phyloP scores from a whole-genome alignment of 2,888 invertebrate genomes.

The Seladonia tumulorum region DNA sequence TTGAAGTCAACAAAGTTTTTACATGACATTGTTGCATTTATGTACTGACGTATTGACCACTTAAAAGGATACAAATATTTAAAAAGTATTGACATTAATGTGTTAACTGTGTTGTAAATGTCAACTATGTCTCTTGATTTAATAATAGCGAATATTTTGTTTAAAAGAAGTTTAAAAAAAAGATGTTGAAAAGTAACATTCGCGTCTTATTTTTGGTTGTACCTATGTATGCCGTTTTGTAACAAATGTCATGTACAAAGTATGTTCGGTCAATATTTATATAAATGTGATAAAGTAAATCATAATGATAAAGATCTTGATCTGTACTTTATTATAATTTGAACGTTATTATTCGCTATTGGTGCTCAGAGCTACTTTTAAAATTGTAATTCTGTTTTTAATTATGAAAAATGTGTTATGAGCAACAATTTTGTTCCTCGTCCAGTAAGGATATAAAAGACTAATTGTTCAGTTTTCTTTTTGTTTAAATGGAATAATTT shows the following conservation, averaged over 20 bases:
- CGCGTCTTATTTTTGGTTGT: conserved; percentile 4
- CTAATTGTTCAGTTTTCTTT: conserved; percentile 34
- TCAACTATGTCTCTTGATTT: conserved; percentile 4
- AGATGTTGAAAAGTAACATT: conserved; percentile 15
- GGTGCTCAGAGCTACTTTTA: conserved; percentile 57
- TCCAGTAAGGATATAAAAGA: conserved; percentile 31
- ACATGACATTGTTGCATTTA: conserved; percentile 63
- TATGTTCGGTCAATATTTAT: conserved; percentile 50
- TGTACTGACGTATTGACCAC: conserved; percentile 24
- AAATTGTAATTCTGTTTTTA: conserved; percentile 39
- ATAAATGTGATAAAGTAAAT: conserved; percentile 60
- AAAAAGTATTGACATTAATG: conserved; percentile 3
- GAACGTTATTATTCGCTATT: conserved; percentile 56
- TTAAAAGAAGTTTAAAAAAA: not conserved
- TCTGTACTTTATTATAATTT: conserved; percentile 56
- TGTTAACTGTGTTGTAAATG: conserved; percentile 18
- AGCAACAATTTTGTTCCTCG: conserved; percentile 26
- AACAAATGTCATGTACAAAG: conserved; percentile 59
- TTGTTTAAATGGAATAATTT: conserved; percentile 27
- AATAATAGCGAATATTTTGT: conserved; percentile 30
- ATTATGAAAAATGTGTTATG: conserved; percentile 28
- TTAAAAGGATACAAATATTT: conserved; percentile 24
- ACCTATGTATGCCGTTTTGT: conserved; percentile 38
- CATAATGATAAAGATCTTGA: conserved; percentile 53
- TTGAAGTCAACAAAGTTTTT: conserved; percentile 50